These are phyloP conservation scores for Heliconius sara DNA, from an alignment of 2,888 invertebrate species.

Conservation along the genomic window DNA sequence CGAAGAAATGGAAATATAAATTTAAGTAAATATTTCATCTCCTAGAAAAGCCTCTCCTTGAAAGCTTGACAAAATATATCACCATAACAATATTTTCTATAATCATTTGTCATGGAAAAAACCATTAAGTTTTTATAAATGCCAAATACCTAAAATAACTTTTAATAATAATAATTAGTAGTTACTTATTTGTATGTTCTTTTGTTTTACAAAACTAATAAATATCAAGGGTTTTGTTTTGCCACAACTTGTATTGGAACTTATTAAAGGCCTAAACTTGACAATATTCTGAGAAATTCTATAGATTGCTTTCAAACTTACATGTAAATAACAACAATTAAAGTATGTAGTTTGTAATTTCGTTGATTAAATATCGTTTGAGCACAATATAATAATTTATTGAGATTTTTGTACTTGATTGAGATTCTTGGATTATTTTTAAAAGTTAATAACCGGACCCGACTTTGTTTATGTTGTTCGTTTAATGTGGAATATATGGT, in stretches of 20 bases:
- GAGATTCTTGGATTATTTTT: background rate
- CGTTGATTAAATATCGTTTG: constrained; percentile 11
- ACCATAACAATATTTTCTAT: too few species aligned
- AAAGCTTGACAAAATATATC: too few species aligned
- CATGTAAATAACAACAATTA: background rate
- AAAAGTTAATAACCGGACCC: background rate
- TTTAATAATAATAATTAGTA: too few species aligned
- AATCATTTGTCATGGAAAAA: too few species aligned
- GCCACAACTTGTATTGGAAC: constrained; percentile 5
- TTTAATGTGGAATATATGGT: background rate
- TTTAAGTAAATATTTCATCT: too few species aligned
- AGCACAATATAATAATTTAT: constrained; percentile 12
- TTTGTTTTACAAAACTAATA: background rate
- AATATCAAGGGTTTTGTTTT: background rate
- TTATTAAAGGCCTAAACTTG: constrained; percentile 10
- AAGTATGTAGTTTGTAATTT: constrained; percentile 3
- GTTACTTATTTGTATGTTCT: background rate
- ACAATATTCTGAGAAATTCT: constrained; percentile 12
- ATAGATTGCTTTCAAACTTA: constrained; percentile 28
- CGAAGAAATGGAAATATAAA: too few species aligned
- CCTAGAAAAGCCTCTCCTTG: too few species aligned
- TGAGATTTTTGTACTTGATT: too few species aligned
- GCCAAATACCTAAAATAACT: too few species aligned
- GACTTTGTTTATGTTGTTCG: background rate
- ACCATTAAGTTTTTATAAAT: too few species aligned